These are phyloP conservation scores for Alosa sapidissima DNA, from an alignment of 2,797 vertebrate species.

Conservation along the genomic window DNA sequence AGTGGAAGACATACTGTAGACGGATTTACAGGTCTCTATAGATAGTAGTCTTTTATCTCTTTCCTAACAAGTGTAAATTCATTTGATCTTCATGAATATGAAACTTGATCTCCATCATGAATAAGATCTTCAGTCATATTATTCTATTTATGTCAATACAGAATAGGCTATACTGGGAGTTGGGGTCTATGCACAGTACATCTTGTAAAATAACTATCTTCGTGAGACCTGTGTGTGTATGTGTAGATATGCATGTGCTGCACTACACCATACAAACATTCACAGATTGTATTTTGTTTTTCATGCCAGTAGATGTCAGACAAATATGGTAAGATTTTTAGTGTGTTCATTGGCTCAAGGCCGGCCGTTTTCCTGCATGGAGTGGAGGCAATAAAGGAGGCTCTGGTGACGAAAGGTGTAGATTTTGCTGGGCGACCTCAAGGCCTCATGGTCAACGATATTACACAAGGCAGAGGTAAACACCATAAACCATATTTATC, in stretches of 20 bases:
- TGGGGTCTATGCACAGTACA: too few relatives aligned
- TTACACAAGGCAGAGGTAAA: slow-evolving; percentile 57
- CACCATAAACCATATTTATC: too few relatives aligned
- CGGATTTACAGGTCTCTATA: neutral
- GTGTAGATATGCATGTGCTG: too few relatives aligned
- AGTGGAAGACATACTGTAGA: too few relatives aligned
- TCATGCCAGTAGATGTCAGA: slow-evolving; percentile 59
- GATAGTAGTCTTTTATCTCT: neutral
- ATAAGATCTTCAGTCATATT: too few relatives aligned
- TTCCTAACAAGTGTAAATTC: too few relatives aligned
- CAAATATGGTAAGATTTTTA: slow-evolving; percentile 70
- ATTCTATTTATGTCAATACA: too few relatives aligned
- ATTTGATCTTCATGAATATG: too few relatives aligned
- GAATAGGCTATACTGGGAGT: too few relatives aligned
- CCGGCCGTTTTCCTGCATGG: slow-evolving; percentile 70
- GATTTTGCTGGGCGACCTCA: slow-evolving; percentile 72
- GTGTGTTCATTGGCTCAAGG: slow-evolving; percentile 63
- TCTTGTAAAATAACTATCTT: too few relatives aligned
- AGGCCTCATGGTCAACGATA: slow-evolving; percentile 56
- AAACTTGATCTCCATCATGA: too few relatives aligned
- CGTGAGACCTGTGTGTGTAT: too few relatives aligned
- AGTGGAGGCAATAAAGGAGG: slow-evolving; percentile 73
- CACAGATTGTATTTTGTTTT: neutral
- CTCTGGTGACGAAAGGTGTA: slow-evolving; percentile 58
- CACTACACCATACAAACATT: neutral